Conservation (phyloP, 1,140 invertebrate species). For the Pectinophora gossypiella region DNA sequence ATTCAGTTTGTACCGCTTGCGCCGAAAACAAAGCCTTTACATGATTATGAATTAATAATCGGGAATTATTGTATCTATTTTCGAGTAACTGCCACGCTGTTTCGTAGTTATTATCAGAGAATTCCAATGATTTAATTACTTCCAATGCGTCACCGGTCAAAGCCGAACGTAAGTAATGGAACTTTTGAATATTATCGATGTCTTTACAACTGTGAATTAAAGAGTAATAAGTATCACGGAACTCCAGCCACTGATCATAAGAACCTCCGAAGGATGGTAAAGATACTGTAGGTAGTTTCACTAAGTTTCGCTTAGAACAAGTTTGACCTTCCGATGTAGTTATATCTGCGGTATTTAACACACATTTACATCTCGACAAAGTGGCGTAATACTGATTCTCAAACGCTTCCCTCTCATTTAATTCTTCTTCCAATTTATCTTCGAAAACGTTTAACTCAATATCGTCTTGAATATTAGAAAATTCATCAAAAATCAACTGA, state of each 20-base stretch:
- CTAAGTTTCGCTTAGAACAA: background rate
- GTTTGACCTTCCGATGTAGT: too few relatives aligned
- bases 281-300: background rate
- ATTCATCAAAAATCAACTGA: background rate
- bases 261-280: background rate
- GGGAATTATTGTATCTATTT: conserved; percentile 1
- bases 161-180: background rate
- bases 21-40: conserved; percentile 6
- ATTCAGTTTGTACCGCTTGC: conserved; percentile 1
- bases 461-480: background rate
- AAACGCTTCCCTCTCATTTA: background rate
- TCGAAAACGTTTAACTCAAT: background rate
- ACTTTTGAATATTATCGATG: conserved; percentile 1
- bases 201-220: background rate
- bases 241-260: conserved; percentile 5
- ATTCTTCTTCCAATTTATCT: background rate
- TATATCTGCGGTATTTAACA: background rate
- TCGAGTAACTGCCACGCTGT: conserved; percentile 1
- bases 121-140: conserved; percentile 2
- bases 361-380: background rate
- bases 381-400: background rate
- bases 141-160: background rate
- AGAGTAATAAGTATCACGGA: background rate
- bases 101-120: background rate
- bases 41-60: conserved; percentile 5